Conservation (phyloP, 2,888 invertebrate genomes). For the Mechanitis mazaeus region DNA sequence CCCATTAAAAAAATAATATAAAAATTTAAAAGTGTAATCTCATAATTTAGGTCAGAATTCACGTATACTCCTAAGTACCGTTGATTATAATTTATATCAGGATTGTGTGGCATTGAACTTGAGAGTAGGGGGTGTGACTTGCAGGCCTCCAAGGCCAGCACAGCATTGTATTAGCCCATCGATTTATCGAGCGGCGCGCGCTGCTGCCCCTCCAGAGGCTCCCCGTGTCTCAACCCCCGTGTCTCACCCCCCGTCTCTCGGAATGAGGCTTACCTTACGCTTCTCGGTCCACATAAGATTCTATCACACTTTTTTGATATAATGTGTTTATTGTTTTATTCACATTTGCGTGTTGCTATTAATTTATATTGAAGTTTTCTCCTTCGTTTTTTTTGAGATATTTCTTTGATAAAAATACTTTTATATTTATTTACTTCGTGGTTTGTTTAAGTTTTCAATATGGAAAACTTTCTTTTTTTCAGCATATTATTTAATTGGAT, state of each 20-base stretch:
- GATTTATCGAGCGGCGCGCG: slow-evolving; percentile 76
- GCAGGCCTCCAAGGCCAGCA: slow-evolving; percentile 69
- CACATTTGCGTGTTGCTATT: slow-evolving; percentile 1
- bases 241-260: slow-evolving; percentile 34
- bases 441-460: too few species aligned
- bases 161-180: slow-evolving; percentile 67
- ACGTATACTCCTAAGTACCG: background rate
- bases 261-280: slow-evolving; percentile 40
- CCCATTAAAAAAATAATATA: too few species aligned
- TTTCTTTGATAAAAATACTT: too few species aligned
- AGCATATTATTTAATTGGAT: too few species aligned
- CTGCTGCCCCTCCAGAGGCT: slow-evolving; percentile 44
- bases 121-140: slow-evolving; percentile 69
- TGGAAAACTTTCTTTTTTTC: too few species aligned
- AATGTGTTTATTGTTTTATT: slow-evolving; percentile 14
- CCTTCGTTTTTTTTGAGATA: too few species aligned
- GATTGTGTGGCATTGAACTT: slow-evolving; percentile 70
- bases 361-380: slow-evolving; percentile 1
- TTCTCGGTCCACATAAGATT: slow-evolving; percentile 29
- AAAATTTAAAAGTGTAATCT: too few species aligned
- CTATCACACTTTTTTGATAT: slow-evolving; percentile 25
- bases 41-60: background rate
- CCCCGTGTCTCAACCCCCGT: slow-evolving; percentile 32
- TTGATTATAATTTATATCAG: slow-evolving; percentile 27
- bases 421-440: too few species aligned